Evolutionary conservation across 2,113 vertebrate species (phyloP), one percentile per base, ranked within the genome.

Genomic region (Acinonyx jubatus): DNA sequence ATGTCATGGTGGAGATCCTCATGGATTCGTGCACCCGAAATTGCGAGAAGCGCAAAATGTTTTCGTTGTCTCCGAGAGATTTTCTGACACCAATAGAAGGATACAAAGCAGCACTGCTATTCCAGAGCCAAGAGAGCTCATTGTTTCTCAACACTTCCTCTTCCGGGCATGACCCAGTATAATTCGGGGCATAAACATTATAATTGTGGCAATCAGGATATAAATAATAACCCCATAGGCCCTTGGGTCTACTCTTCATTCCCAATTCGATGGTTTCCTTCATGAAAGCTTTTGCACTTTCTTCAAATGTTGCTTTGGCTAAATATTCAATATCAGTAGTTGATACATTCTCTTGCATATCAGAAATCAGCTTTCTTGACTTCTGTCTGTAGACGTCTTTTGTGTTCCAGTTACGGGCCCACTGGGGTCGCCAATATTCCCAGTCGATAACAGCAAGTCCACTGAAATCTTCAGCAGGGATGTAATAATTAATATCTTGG

Each of bases 201-300:
- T 99, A 99, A 98, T 99, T 99, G 98, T 99, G 99, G 98, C 99
- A 99, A 98, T 99, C 99, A 0, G 99, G 99, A 90, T 99, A 99
- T 97, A 99, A 99, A 98, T 98, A 99, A 97, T 98, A 99, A 87
- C 99, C 99, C 99, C 99, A 99, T 11, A 99, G 98, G 18, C 98
- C 98, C 31, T 98, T 98, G 83, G 99, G 98, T 73, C 99, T 98
- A 10, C 98, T 99, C 84, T 98, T 98, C 16, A 98, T 99, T 91
- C 99, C 99, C 89, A 99, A 83, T 96, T 98, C 97, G 15, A 99
- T 98, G 6, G 99, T 99, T 98, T 98, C 98, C 89, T 98, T 99
- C 99, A 99, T 99, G 97, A 99, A 99, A 36, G 95, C 96, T 91
- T 97, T 98, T 89, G 99, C 98, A 76, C 98, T 99, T 97, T 99